Percentiles rank a stretch among this genome's conserved stretches.
Conservation (phyloP, 2,797 vertebrate genomes). For the Amblyraja radiata region DNA sequence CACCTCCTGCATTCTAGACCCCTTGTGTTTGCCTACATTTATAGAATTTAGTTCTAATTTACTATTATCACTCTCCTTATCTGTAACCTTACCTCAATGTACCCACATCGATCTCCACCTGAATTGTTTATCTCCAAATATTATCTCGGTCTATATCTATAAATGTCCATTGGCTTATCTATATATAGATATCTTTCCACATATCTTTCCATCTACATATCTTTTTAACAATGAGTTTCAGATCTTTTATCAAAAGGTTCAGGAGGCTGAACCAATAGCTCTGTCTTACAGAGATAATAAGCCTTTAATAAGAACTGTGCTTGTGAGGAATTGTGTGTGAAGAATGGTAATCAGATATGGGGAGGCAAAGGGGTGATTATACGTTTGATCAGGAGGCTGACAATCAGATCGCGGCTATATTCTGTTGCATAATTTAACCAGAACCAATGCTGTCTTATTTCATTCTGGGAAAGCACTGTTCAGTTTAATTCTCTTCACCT, state of each 20-base stretch:
- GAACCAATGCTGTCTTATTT: not conserved
- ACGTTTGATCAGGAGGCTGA: not conserved
- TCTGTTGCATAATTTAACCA: not conserved
- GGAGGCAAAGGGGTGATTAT: not conserved
- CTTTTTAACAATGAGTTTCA: not conserved
- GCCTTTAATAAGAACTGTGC: slow-evolving; percentile 5
- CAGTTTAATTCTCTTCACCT: not conserved
- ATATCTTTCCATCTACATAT: not conserved
- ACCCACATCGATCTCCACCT: not conserved
- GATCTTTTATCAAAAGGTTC: slow-evolving; percentile 9
- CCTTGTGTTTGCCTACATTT: no score
- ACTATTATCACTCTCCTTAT: not conserved
- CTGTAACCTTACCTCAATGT: not conserved
- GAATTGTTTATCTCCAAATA: not conserved
- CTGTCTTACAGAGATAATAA: slow-evolving; percentile 18
- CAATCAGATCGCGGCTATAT: no score
- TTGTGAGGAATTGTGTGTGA: not conserved
- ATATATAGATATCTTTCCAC: not conserved
- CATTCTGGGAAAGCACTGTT: not conserved
- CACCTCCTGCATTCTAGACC: not conserved
- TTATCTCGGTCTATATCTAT: not conserved
- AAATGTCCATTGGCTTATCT: not conserved
- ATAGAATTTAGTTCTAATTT: not conserved
- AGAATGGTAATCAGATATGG: not conserved
- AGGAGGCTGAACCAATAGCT: not conserved